A percentile compares a stretch with the other conserved stretches of the same genome.
Conservation (phyloP, 2,113 vertebrate species). For the Noturus placidus region DNA sequence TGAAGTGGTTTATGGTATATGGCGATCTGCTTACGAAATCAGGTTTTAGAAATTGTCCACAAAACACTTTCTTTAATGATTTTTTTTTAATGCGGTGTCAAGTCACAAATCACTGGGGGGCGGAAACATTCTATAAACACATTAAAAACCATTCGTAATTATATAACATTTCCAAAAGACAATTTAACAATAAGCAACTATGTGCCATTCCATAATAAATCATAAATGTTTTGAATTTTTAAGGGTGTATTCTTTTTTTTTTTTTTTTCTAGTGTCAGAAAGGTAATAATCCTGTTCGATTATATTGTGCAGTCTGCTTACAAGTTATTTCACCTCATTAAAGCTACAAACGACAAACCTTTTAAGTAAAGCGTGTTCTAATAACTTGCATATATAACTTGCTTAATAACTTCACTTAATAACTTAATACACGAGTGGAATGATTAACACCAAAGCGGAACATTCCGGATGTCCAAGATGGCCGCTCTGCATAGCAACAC, state of each 20-base stretch:
- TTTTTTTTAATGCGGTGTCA: neutral
- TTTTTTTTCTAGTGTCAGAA: neutral
- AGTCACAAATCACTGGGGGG: neutral
- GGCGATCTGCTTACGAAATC: neutral
- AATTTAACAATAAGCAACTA: neutral
- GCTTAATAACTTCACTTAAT: too few relatives aligned
- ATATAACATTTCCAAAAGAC: neutral
- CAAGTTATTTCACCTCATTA: neutral
- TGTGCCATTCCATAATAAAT: neutral
- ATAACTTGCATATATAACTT: too few relatives aligned
- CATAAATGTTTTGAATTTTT: neutral
- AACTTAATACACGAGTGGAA: too few relatives aligned
- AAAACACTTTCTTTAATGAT: neutral
- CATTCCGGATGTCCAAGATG: neutral
- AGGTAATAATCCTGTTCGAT: neutral
- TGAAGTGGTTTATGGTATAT: neutral
- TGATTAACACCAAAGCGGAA: neutral
- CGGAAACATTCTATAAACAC: neutral
- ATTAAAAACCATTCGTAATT: too few relatives aligned
- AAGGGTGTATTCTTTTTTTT: too few relatives aligned
- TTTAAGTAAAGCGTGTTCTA: neutral
- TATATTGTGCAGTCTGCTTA: neutral
- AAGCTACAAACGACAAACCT: neutral
- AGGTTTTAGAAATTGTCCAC: neutral
- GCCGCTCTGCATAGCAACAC: neutral